A percentile compares a stretch with the other conserved stretches of the same genome.
phyloP scores from a whole-genome alignment of 2,888 invertebrate genomes.

The Idaea straminata region DNA sequence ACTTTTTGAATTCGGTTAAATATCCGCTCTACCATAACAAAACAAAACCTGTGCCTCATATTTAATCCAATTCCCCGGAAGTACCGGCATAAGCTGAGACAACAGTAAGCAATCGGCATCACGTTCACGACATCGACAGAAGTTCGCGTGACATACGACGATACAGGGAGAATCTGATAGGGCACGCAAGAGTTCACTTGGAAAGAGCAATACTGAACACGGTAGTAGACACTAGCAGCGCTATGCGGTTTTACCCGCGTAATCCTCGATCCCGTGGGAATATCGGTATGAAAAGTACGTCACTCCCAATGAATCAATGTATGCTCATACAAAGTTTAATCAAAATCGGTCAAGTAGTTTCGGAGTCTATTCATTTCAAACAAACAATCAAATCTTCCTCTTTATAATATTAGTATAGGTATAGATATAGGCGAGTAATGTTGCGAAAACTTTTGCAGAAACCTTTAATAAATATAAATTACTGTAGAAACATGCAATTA shows the following conservation, averaged over 20 bases:
- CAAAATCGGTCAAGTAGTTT: no score
- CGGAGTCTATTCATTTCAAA: no score
- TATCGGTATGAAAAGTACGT: no score
- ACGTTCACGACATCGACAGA: neutral
- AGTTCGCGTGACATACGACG: neutral
- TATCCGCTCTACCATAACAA: no score
- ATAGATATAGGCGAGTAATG: neutral
- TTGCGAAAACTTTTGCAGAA: neutral
- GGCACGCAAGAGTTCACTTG: neutral
- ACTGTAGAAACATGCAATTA: no score
- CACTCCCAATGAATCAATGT: no score
- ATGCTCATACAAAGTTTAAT: no score
- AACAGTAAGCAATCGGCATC: neutral
- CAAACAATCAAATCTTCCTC: no score
- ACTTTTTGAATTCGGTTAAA: neutral
- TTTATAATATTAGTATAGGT: no score
- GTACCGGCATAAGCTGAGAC: neutral
- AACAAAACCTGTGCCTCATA: neutral
- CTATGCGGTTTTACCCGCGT: no score
- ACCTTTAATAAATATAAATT: neutral
- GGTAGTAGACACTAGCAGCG: no score
- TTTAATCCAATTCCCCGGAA: neutral
- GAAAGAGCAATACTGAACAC: neutral
- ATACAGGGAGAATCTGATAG: neutral
- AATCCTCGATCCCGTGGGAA: no score